Conservation (phyloP, 30 jellyfish, hydroid and myxozoan species). For the Pseudorhiza aurosa region DNA sequence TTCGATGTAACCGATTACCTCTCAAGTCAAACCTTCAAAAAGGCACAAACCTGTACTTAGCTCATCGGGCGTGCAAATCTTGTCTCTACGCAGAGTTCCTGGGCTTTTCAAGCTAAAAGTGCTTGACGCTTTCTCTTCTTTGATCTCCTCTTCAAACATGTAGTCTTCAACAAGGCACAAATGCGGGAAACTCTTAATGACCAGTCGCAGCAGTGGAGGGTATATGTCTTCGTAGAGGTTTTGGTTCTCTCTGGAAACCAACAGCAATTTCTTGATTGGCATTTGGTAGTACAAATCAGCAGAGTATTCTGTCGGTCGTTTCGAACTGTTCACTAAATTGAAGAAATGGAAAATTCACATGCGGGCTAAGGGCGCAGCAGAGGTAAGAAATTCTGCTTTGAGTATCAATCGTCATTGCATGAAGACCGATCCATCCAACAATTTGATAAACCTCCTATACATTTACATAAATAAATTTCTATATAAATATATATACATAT, state of each 20-base stretch:
- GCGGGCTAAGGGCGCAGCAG: too few species aligned
- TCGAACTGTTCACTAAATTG: slow-evolving; percentile 69
- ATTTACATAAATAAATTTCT: too few species aligned
- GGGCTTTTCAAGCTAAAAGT: background rate
- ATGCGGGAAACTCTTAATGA: slow-evolving; percentile 92
- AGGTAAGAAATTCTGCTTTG: too few species aligned
- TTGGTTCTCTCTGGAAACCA: slow-evolving; percentile 68
- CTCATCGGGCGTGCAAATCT: slow-evolving; percentile 50
- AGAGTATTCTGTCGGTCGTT: slow-evolving; percentile 77
- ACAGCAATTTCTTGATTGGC: slow-evolving; percentile 90
- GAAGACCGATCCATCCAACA: too few species aligned
- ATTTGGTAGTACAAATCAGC: slow-evolving; percentile 70
- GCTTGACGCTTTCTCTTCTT: slow-evolving; percentile 7
- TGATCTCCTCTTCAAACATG: slow-evolving; percentile 84
- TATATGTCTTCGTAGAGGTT: slow-evolving; percentile 71
- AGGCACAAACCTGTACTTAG: slow-evolving; percentile 29
- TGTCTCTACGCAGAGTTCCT: background rate
- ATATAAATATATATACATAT: too few species aligned
- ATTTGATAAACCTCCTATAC: too few species aligned
- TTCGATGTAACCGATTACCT: too few species aligned
- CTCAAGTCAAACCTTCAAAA: too few species aligned
- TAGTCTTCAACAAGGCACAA: slow-evolving; percentile 93
- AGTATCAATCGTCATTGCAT: too few species aligned
- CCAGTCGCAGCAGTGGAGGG: slow-evolving; percentile 87
- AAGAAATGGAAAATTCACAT: too few species aligned